Base-by-base conservation (phyloP, 2,113 vertebrate species). In the Prionailurus viverrinus region DNA sequence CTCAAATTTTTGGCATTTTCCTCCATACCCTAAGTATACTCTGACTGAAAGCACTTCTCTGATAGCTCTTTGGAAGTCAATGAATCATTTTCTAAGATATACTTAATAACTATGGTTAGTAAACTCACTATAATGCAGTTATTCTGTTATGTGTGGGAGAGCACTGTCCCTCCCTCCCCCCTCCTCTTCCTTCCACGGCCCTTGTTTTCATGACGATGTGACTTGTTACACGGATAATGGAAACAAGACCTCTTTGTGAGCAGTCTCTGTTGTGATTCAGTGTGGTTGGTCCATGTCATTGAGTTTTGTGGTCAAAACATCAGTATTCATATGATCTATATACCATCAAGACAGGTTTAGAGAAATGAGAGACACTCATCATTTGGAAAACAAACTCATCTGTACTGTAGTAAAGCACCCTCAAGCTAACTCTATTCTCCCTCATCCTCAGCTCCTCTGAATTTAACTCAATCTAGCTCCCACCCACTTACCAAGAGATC, bases 321-420 rank as follows among this genome's bases (percentile, higher is more conserved):
- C 15, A 84, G 27, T 3, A 25, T 3, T 82, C 48, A 33, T 63
- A n/a, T 65, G 14, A 45, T 85, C 14, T 91, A 31, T 48, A 69
- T 71, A 51, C 8, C 11, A 68, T 82, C 31, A 90, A 80, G 27
- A 74, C 33, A 58, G n/a, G 4, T 63, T 78, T 80, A 65, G 13
- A 63, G 82, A 83, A 92, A n/a, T 69, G 55, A 92, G 25, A 91
- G 19, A 92, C 88, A 63, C 7, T 63, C 3, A 45, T 39, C 58
- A 73, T 63, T 55, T 89, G 58, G n/a, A 82, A 88, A 91, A 93
- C 27, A 91, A 73, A 94, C 8, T 74, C 39, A 53, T 71, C 33
- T 27, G 81, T 15, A 84, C 48, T 55, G 65, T 3, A 89, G 8
- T n/a, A 6, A 9, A 73, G 29, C 33, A 65, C 33, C 51, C 66